These are phyloP conservation scores for Dicranocentrus wangi DNA, from an alignment of 2,888 invertebrate genomes.

Conservation along the genomic window DNA sequence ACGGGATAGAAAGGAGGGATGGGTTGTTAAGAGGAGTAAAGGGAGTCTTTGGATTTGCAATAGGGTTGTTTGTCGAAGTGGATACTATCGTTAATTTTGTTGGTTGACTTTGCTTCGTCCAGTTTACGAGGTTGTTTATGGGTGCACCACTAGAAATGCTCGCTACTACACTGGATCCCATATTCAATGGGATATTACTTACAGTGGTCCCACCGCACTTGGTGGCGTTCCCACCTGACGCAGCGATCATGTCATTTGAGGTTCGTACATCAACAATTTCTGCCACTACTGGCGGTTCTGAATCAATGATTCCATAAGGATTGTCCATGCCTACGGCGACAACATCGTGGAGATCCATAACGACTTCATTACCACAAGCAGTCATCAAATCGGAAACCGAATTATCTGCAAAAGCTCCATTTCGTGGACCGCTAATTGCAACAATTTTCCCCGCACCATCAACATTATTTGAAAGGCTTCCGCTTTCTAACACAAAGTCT, in stretches of 20 bases:
- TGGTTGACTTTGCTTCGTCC: constrained; percentile 34
- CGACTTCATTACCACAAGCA: constrained; percentile 64
- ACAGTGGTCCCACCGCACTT: neutral
- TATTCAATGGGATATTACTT: neutral
- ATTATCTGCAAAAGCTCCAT: constrained; percentile 48
- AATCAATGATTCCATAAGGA: constrained; percentile 69
- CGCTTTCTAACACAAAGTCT: constrained; percentile 51
- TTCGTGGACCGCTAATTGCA: constrained; percentile 24
- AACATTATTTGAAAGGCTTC: neutral
- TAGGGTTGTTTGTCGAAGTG: constrained; percentile 29
- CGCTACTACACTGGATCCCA: constrained; percentile 3
- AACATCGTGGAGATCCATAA: constrained; percentile 71
- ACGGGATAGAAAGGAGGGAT: constrained; percentile 34
- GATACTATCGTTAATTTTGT: constrained; percentile 42
- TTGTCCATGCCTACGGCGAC: constrained; percentile 65
- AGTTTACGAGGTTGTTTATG: constrained; percentile 4
- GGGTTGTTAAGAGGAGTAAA: constrained; percentile 28
- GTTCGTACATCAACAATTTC: constrained; percentile 71
- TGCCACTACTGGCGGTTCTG: constrained; percentile 67
- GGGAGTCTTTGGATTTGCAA: constrained; percentile 24
- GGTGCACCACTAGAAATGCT: neutral
- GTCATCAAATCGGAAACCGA: constrained; percentile 65
- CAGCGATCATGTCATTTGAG: constrained; percentile 52
- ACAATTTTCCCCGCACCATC: constrained; percentile 25
- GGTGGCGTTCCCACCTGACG: neutral